Evolutionary conservation across 2,888 invertebrate species (phyloP).

Genomic region (Drosophila stalkeri): DNA sequence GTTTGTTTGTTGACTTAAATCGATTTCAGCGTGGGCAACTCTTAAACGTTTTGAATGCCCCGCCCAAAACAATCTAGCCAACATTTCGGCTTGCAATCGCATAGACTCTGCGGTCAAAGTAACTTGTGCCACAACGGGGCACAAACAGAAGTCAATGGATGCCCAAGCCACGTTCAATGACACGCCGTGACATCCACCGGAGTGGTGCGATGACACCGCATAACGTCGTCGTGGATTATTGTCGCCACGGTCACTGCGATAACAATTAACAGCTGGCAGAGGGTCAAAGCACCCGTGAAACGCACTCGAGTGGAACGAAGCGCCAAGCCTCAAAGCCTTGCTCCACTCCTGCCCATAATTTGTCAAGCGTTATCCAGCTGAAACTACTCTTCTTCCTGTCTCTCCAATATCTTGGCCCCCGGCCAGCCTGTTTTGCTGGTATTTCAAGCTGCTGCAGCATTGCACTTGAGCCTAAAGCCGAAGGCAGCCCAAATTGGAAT

Average conservation of each 20-base stretch:
- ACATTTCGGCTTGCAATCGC: neutral
- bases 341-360: neutral
- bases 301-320: constrained; percentile 7
- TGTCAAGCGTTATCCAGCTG: constrained; percentile 1
- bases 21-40: constrained; percentile 18
- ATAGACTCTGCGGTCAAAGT: constrained; percentile 1
- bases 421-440: neutral
- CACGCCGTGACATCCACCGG: neutral
- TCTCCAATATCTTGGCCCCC: no score
- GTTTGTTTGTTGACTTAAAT: constrained; percentile 34
- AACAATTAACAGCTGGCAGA: constrained; percentile 23
- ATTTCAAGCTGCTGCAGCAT: neutral
- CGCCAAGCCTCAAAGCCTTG: neutral
- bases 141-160: constrained; percentile 18
- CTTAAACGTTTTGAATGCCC: constrained; percentile 1
- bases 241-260: constrained; percentile 9
- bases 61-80: neutral
- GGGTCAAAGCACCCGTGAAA: constrained; percentile 19
- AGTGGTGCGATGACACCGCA: constrained; percentile 1
- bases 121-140: neutral
- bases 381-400: neutral
- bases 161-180: constrained; percentile 17
- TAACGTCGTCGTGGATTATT: constrained; percentile 9
- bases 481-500: neutral
- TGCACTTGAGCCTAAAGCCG: neutral